Evolutionary conservation across 2,113 vertebrate genomes (phyloP).

Genomic region (Rhadina sibilatrix): DNA sequence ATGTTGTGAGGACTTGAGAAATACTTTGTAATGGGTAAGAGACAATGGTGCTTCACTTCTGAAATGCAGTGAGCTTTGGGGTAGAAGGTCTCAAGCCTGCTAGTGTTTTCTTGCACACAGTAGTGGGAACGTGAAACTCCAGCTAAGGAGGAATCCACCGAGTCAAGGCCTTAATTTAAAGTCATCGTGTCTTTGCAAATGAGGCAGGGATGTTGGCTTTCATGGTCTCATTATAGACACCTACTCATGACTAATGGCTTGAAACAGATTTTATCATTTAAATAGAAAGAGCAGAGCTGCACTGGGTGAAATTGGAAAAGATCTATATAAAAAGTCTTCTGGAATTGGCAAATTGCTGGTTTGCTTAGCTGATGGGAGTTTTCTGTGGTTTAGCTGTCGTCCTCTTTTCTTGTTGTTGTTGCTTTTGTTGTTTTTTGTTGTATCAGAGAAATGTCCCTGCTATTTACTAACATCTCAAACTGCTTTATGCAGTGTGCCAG

Average conservation of each 20-base stretch:
- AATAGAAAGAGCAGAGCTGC: neutral
- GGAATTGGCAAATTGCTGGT: neutral
- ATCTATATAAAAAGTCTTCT: neutral
- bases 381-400: neutral
- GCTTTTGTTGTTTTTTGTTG: neutral
- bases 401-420: neutral
- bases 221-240: neutral
- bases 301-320: neutral
- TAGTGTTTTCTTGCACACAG: neutral
- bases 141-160: neutral
- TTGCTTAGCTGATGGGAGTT: neutral
- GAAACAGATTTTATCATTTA: slow-evolving; percentile 16
- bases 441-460: neutral
- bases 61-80: neutral
- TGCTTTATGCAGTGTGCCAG: slow-evolving; percentile 5
- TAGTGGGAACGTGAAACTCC: neutral
- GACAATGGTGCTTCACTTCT: neutral
- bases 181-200: neutral
- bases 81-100: neutral
- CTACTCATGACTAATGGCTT: slow-evolving; percentile 19
- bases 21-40: neutral
- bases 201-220: neutral
- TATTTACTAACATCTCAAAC: neutral
- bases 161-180: slow-evolving; percentile 1
- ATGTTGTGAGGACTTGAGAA: neutral